Evolutionary conservation across 2,113 vertebrate species (phyloP).

Genomic region (Nettapus auritus): DNA sequence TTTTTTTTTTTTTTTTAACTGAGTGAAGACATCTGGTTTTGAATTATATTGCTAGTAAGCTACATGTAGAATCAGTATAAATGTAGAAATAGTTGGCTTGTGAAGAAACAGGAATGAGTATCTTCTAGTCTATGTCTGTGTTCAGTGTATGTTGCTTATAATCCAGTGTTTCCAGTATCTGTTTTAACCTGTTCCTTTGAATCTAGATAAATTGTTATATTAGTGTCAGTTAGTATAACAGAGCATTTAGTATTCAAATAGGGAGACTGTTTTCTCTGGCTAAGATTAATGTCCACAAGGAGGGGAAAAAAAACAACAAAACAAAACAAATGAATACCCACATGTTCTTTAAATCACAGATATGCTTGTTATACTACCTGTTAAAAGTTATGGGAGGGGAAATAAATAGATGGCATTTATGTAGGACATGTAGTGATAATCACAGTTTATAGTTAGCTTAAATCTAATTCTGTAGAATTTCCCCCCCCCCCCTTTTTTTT

Average conservation of each 20-base stretch:
- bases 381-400: background rate
- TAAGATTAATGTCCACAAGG: background rate
- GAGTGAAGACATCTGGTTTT: background rate
- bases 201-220: background rate
- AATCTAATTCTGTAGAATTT: background rate
- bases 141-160: background rate
- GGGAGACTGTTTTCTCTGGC: background rate
- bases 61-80: background rate
- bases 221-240: background rate
- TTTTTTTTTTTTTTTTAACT: background rate
- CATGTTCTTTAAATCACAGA: background rate
- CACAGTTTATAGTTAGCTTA: background rate
- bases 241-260: background rate
- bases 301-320: background rate
- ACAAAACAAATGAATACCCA: background rate
- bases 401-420: background rate
- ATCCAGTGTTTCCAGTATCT: background rate
- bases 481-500: background rate
- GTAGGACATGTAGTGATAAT: background rate
- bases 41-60: background rate
- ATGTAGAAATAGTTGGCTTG: background rate
- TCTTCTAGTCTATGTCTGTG: background rate
- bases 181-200: background rate
- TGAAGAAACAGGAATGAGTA: slow-evolving; percentile 1
- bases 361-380: background rate